phyloP scores from a whole-genome alignment of 2,113 vertebrate species.

The Cricetomys ansorgei region DNA sequence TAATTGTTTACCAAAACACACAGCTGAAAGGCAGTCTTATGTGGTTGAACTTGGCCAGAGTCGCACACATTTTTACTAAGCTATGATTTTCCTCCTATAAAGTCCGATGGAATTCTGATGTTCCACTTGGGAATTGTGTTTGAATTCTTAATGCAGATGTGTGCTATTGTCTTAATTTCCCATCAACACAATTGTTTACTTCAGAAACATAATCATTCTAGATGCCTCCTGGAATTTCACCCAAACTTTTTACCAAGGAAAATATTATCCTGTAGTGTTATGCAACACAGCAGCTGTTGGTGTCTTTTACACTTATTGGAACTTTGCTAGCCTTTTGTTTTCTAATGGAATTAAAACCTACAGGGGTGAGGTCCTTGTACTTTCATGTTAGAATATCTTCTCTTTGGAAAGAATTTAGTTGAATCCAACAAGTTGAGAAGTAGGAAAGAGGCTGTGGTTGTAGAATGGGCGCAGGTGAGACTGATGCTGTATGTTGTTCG shows the following conservation, averaged over 20 bases:
- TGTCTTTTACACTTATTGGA: slow-evolving; percentile 44
- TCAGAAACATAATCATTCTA: slow-evolving; percentile 38
- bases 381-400: slow-evolving; percentile 30
- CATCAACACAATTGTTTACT: slow-evolving; percentile 65
- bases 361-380: not conserved
- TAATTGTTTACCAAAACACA: slow-evolving; percentile 32
- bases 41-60: slow-evolving; percentile 45
- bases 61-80: slow-evolving; percentile 50
- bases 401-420: not conserved
- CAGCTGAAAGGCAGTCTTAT: not conserved
- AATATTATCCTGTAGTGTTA: slow-evolving; percentile 42
- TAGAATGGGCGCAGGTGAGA: not conserved
- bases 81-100: not conserved
- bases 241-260: slow-evolving; percentile 25
- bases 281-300: slow-evolving; percentile 53
- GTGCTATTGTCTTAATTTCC: slow-evolving; percentile 71
- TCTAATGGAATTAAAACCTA: not conserved
- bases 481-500: not conserved
- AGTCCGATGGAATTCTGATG: slow-evolving; percentile 54
- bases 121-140: slow-evolving; percentile 68
- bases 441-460: not conserved
- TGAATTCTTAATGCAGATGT: slow-evolving; percentile 64
- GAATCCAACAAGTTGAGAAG: not conserved
- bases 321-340: slow-evolving; percentile 42
- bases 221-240: slow-evolving; percentile 38